A percentile compares a stretch with the other conserved stretches of the same genome.
These are phyloP conservation scores for Coccyzus lansbergi DNA, from an alignment of 2,797 vertebrate species.

Conservation along the genomic window DNA sequence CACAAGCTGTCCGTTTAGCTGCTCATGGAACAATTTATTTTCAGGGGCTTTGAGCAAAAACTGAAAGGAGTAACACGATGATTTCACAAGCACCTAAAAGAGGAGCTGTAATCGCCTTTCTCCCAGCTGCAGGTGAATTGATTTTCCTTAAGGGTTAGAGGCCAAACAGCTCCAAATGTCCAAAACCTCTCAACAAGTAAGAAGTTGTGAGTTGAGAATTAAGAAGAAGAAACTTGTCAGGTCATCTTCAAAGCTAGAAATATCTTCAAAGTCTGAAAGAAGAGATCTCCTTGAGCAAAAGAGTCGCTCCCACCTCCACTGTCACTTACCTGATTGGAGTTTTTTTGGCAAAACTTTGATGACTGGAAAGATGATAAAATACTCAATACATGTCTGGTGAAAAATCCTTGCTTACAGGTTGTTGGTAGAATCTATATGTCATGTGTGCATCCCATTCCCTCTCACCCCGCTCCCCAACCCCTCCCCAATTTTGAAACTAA, in stretches of 20 bases:
- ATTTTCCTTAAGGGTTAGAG: not conserved
- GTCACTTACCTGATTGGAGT: not conserved
- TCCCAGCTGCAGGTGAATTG: not conserved
- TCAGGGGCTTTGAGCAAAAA: not conserved
- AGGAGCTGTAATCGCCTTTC: not conserved
- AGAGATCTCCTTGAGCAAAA: not conserved
- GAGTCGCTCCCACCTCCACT: not conserved
- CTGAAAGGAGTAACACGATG: not conserved
- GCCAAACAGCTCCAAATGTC: not conserved
- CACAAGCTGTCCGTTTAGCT: not conserved
- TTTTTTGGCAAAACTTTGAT: not conserved
- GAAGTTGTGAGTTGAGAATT: not conserved
- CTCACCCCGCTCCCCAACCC: accelerated
- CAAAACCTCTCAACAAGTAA: not conserved
- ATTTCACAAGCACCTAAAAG: not conserved
- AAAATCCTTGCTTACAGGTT: not conserved
- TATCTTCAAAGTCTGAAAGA: not conserved
- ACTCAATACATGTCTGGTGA: not conserved
- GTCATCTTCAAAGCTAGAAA: not conserved
- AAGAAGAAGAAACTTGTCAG: not conserved
- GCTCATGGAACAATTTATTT: not conserved
- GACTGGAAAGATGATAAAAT: not conserved
- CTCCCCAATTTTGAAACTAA: not conserved
- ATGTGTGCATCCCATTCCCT: not conserved
- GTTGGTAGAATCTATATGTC: not conserved